Conservation (phyloP, 2,113 vertebrate species). For the Anhinga rufa region DNA sequence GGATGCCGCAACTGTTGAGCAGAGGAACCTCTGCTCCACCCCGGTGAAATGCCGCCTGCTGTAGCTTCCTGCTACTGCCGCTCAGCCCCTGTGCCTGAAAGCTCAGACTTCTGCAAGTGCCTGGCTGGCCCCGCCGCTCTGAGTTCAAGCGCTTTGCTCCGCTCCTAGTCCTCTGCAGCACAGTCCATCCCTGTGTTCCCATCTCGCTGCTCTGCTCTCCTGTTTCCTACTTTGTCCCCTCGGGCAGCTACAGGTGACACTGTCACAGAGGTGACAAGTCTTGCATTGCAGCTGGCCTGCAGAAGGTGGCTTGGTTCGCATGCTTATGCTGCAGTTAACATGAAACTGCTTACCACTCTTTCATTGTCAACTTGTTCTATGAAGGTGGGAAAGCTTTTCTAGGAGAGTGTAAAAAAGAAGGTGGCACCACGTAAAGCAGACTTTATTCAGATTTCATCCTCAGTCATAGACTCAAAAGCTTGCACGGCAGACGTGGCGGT, state of each 20-base stretch:
- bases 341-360: neutral
- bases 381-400: neutral
- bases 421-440: neutral
- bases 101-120: neutral
- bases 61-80: neutral
- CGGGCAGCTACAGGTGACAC: neutral
- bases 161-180: neutral
- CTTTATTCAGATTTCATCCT: neutral
- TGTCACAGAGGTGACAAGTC: neutral
- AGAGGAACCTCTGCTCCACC: neutral
- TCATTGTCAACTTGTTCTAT: neutral
- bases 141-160: neutral
- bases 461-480: neutral
- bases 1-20: neutral
- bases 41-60: neutral
- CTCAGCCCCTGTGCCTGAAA: neutral
- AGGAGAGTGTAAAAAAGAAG: neutral
- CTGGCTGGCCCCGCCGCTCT: neutral
- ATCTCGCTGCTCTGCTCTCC: neutral
- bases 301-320: neutral
- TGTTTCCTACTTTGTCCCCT: neutral
- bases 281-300: neutral
- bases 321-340: neutral
- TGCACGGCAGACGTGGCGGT: fast-evolving
- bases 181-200: neutral